Evolutionary conservation across 2,113 vertebrate species (phyloP).

Genomic region (Ia io): DNA sequence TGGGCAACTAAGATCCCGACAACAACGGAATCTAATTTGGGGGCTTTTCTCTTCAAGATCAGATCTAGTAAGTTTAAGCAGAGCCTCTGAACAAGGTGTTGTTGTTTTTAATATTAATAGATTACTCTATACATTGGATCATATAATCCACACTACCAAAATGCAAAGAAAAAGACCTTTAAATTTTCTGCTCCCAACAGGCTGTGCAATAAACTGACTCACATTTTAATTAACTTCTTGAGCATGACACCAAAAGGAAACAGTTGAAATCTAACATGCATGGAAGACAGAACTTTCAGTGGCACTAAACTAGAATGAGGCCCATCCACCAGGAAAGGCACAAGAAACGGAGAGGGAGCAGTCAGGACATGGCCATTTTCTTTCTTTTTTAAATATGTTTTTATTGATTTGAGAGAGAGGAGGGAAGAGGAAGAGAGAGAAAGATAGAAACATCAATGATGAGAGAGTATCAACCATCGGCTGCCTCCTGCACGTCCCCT

Average conservation of each 20-base stretch:
- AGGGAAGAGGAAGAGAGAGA: too few species aligned
- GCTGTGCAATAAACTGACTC: constrained; percentile 77
- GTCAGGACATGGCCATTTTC: background rate
- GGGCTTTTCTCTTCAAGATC: constrained; percentile 17
- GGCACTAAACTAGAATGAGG: constrained; percentile 42
- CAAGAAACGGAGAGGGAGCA: background rate
- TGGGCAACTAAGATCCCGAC: constrained; percentile 22
- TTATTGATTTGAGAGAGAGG: too few species aligned
- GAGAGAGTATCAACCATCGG: too few species aligned
- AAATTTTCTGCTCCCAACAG: constrained; percentile 73
- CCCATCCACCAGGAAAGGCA: constrained; percentile 48
- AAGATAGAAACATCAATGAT: too few species aligned
- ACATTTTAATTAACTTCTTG: constrained; percentile 83
- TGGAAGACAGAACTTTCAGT: constrained; percentile 64
- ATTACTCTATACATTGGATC: constrained; percentile 60
- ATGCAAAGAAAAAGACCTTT: constrained; percentile 74
- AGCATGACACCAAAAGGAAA: constrained; percentile 71
- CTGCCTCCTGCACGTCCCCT: too few species aligned
- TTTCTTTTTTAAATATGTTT: too few species aligned
- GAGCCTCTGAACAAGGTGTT: background rate
- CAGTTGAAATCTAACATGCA: constrained; percentile 71
- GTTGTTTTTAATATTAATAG: constrained; percentile 42
- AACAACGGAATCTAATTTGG: constrained; percentile 9
- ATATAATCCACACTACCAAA: constrained; percentile 67
- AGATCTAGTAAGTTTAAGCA: constrained; percentile 63